A percentile compares a stretch with the other conserved stretches of the same genome.
phyloP scores from a whole-genome alignment of 2,113 vertebrate genomes.

The Orthonyx spaldingii region DNA sequence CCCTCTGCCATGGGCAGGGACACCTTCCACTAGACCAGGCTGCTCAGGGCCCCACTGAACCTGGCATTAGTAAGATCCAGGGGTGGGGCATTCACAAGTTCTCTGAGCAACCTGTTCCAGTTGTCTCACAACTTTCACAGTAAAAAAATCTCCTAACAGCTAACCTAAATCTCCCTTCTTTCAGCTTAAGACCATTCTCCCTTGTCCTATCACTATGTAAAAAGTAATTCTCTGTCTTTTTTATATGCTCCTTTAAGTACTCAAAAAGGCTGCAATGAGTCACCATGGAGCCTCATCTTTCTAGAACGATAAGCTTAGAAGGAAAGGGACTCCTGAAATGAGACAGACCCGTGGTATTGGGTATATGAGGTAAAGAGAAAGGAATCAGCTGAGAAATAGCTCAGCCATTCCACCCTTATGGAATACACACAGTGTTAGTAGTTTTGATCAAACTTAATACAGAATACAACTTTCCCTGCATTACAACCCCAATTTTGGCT shows the following conservation, averaged over 20 bases:
- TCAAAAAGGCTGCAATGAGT: not conserved
- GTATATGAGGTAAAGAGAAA: not conserved
- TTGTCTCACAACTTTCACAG: not conserved
- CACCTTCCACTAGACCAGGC: not conserved
- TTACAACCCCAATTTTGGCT: not conserved
- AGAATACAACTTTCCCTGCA: not conserved
- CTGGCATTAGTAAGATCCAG: accelerated
- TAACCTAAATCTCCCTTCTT: not conserved
- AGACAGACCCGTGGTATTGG: not conserved
- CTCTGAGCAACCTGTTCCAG: not conserved
- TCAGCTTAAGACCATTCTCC: not conserved
- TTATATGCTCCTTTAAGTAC: not conserved
- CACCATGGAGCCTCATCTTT: not conserved
- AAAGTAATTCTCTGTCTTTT: not conserved
- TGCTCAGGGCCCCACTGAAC: not conserved
- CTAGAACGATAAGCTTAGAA: not conserved
- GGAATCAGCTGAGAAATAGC: not conserved
- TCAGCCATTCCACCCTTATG: not conserved
- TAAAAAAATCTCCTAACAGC: not conserved
- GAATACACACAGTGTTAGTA: not conserved
- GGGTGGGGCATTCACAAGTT: not conserved
- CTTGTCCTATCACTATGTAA: not conserved
- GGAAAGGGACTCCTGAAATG: not conserved
- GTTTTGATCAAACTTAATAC: not conserved
- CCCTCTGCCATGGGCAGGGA: not conserved